A percentile compares a stretch with the other conserved stretches of the same genome.
phyloP scores from a whole-genome alignment of 2,797 vertebrate species.

The Megalops cyprinoides region DNA sequence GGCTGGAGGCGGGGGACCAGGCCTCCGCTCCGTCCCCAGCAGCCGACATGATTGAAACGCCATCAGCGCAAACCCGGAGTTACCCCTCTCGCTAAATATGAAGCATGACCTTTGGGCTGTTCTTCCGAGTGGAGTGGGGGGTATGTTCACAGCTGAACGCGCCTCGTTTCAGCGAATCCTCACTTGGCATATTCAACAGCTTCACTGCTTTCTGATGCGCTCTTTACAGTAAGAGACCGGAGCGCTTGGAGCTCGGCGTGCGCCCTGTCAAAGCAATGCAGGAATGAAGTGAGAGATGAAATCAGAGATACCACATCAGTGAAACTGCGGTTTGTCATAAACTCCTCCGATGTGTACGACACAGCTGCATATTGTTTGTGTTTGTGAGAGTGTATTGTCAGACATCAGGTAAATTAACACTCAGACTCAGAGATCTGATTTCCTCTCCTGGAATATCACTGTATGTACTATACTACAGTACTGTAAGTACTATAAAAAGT shows the following conservation, averaged over 20 bases:
- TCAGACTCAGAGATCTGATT: not conserved
- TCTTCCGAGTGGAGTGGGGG: not conserved
- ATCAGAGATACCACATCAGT: not conserved
- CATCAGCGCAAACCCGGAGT: constrained; percentile 21
- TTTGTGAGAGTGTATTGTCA: no score
- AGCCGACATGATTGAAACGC: constrained; percentile 30
- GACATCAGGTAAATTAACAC: not conserved
- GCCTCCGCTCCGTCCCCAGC: constrained; percentile 55
- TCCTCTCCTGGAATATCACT: no score
- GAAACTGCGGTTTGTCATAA: not conserved
- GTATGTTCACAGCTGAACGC: not conserved
- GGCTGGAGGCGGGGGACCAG: constrained; percentile 70
- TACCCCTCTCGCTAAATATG: constrained; percentile 31
- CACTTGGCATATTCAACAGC: not conserved
- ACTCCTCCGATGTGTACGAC: not conserved
- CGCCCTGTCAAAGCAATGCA: no score
- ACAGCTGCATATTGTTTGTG: no score
- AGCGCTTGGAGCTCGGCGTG: not conserved
- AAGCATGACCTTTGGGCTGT: not conserved
- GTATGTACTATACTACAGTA: not conserved
- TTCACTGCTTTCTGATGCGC: not conserved
- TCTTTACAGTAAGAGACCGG: not conserved
- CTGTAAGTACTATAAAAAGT: not conserved
- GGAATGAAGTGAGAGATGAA: no score
- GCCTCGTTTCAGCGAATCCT: constrained; percentile 14